Evolutionary conservation across 2,888 invertebrate genomes (phyloP), one percentile per base, ranked within the genome.

Genomic region (Prosapia bicincta): DNA sequence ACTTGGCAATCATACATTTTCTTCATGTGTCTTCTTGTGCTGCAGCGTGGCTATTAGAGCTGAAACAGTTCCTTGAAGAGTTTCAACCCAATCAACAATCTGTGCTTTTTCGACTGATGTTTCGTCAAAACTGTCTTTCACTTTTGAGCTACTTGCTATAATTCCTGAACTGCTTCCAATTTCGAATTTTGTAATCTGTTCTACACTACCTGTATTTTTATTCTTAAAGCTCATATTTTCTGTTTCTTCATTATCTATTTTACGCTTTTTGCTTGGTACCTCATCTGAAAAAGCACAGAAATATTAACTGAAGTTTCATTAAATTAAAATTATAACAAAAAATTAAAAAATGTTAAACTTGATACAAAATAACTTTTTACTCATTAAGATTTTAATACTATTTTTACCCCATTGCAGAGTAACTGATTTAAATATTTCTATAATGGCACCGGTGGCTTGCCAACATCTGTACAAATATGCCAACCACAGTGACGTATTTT

Each of bases 201-300:
- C 54, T 7, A 65, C 38, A n/a, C n/a, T n/a, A n/a, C n/a, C n/a
- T n/a, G n/a, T n/a, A 65, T 69, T 43, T 15, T 25, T 5, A 23
- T 28, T 72, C 13, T 23, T 65, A 13, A 74, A 69, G 13, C 67
- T 74, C 25, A 25, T 68, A 26, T 10, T 32, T 30, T 30, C 25
- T 25, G 30, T 26, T 24, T 68, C 73, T 66, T 73, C 73, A 23
- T 66, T 54, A 26, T 43, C 67, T 10, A 71, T 13, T 30, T 77
- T 77, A 9, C 72, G 32, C 66, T 68, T 77, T 20, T 77, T 77
- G 54, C 30, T 71, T 1, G 76, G 73, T 26, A 66, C 38, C 66
- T 72, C 76, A 32, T 66, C 76, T 76, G 66, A 15, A 75, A 75
- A 68, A 30, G n/a, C n/a, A n/a, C n/a, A n/a, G n/a, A n/a, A n/a